phyloP scores from a whole-genome alignment of 2,888 invertebrate species.

The Dyspetes luteomarginatus region DNA sequence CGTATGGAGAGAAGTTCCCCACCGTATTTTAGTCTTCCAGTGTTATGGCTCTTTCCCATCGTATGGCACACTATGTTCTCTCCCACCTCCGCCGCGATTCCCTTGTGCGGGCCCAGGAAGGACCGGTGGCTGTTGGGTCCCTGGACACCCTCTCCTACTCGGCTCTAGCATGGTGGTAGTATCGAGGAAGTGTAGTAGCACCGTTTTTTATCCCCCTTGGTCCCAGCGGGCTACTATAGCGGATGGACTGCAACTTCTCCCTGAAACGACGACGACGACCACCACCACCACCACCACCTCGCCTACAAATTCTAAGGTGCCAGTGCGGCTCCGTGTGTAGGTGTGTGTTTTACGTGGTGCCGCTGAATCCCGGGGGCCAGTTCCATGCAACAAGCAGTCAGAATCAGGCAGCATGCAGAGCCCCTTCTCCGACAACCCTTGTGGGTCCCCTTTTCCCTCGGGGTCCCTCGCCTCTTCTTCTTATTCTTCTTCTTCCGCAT shows the following conservation, averaged over 20 bases:
- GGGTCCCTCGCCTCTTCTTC: slow-evolving; percentile 20
- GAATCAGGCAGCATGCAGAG: slow-evolving; percentile 46
- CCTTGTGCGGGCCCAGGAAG: slow-evolving; percentile 61
- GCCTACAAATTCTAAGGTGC: slow-evolving; percentile 79
- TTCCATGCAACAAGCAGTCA: slow-evolving; percentile 40
- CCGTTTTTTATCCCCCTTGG: slow-evolving; percentile 56
- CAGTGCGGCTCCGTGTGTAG: slow-evolving; percentile 76
- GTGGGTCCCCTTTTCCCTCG: slow-evolving; percentile 17
- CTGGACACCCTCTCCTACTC: slow-evolving; percentile 13
- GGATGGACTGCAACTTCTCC: slow-evolving; percentile 67
- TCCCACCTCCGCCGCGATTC: slow-evolving; percentile 44
- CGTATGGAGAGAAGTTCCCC: slow-evolving; percentile 11
- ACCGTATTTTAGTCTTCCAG: slow-evolving; percentile 35
- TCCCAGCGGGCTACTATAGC: slow-evolving; percentile 72
- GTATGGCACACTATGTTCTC: slow-evolving; percentile 41
- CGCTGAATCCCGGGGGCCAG: slow-evolving; percentile 50
- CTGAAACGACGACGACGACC: too few relatives aligned
- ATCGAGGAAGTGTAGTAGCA: slow-evolving; percentile 63
- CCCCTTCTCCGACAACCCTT: slow-evolving; percentile 60
- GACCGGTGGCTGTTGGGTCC: slow-evolving; percentile 55
- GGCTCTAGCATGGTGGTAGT: slow-evolving; percentile 40
- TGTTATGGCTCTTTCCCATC: slow-evolving; percentile 34
- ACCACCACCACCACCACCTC: slow-evolving; percentile 70
- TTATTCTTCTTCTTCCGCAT: slow-evolving; percentile 9
- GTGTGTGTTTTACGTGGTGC: background rate